A percentile compares a stretch with the other conserved stretches of the same genome.
These are phyloP conservation scores for Lichenostomus cassidix DNA, from an alignment of 2,113 vertebrate species.

Conservation along the genomic window DNA sequence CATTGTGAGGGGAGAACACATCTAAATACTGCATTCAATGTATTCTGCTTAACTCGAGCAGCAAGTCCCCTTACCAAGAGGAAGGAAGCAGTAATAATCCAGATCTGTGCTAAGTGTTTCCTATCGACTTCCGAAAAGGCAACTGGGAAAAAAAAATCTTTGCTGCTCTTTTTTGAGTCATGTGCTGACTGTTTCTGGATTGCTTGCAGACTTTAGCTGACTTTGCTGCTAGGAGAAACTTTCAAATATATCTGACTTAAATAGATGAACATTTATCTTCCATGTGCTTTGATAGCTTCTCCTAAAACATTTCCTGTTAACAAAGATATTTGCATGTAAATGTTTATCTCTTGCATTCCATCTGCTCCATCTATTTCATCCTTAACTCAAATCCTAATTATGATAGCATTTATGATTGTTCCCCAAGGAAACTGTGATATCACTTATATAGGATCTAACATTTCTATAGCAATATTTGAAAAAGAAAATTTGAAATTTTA, in stretches of 20 bases:
- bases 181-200: neutral
- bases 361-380: slow-evolving; percentile 30
- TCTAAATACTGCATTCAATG: neutral
- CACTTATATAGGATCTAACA: neutral
- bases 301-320: slow-evolving; percentile 15
- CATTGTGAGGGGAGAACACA: neutral
- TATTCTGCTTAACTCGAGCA: neutral
- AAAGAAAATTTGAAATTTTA: neutral
- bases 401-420: slow-evolving; percentile 12
- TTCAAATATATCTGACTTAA: slow-evolving; percentile 13
- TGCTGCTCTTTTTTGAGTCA: neutral
- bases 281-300: neutral
- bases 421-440: neutral
- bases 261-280: neutral
- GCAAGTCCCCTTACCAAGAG: neutral
- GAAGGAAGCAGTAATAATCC: neutral
- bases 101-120: neutral
- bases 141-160: neutral
- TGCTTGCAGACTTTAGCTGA: neutral
- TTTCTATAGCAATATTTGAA: neutral
- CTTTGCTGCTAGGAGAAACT: slow-evolving; percentile 9
- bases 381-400: slow-evolving; percentile 24
- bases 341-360: slow-evolving; percentile 14
- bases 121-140: neutral
- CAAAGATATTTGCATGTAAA: slow-evolving; percentile 35